Evolutionary conservation across 2,888 invertebrate genomes (phyloP), one percentile per base, ranked within the genome.

Genomic region (Temnothorax rugatulus): DNA sequence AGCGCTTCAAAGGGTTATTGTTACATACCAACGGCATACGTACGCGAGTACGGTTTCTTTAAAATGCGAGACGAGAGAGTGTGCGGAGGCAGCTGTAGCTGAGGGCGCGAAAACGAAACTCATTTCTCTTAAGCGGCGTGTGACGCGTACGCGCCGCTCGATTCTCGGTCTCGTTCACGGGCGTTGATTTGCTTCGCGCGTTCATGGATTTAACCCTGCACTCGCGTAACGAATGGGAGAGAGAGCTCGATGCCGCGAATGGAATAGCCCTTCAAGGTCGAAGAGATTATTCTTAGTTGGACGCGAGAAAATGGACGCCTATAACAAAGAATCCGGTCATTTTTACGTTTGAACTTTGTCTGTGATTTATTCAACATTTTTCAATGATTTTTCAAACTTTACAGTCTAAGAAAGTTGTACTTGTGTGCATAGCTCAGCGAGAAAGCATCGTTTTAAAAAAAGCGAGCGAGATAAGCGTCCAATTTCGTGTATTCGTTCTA

Each of bases 81-180:
- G 82, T 63, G 75, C 54, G 61, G 29, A 66, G 44, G 21, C 75
- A 29, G 29, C 34, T 74, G 79, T 13, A 73, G 68, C 54, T 44
- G 68, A 83, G 74, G 73, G 75, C 84, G 76, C 81, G 79, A 87
- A 87, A 87, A 87, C 75, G 84, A 87, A 87, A 84, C 79, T 77
- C 54, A 75, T 84, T 84, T 79, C 71, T 76, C 69, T 64, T 59
- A 71, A 85, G 59, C 63, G 50, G 50, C 18, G 47, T 74, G 64
- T 59, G 74, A 76, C 54, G 79, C 77, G 13, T 77, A 66, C 64
- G 38, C 61, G 44, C 57, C 11, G 38, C 47, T 83, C 79, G 64
- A 75, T 82, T 75, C 81, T 44, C 76, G 61, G 34, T 82, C 82
- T 66, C 66, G 79, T 83, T 77, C 63, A 57, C 29, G 25, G 77